Evolutionary conservation across 2,888 invertebrate genomes (phyloP), one percentile per base, ranked within the genome.

Genomic region (Tenthredo scrophulariae): DNA sequence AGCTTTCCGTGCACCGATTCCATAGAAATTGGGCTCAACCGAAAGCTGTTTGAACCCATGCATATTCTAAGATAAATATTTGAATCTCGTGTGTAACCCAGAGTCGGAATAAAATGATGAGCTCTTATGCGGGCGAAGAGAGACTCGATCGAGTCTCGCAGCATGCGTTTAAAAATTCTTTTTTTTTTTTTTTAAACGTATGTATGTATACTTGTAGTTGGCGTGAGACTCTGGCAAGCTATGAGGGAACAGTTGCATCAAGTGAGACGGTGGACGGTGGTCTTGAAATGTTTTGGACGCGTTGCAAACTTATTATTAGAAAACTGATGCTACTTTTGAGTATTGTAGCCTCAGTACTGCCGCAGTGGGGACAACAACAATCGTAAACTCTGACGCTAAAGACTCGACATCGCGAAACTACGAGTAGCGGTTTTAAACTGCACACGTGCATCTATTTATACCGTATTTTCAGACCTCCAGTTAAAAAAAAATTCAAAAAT

Each of bases 221-320:
- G 37, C 37, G 37, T 37, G 7, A 37, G 6, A 37, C 37, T 37
- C 37, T 26, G 29, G 50, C 50, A 26, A 77, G 75, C 26, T 29
- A 26, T 18, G 50, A 50, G 75, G 22, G n/a, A 77, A 50, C 75
- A 50, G 75, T 43, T 29, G 33, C 74, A 74, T 43, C 43, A 18
- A 74, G 33, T 33, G 7, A 37, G 70, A 3, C 18, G 67, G 15
- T 29, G 50, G 46, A 18, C 6, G 18, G 82, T 83, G 82, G 67
- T 83, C 82, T 83, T 83, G 82, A 83, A 83, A 83, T 67, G 67
- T 65, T 83, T 83, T 83, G 67, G 82, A 83, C 82, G 29, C 67
- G 67, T 29, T 83, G 82, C 82, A 83, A 83, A 43, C 67, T 83
- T 83, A 83, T 83, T 83, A 67, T 83, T 67, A 83, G 82, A 67